These are phyloP conservation scores for honey bee (Apis mellifera) DNA, from an alignment of 1,140 invertebrate species.

Conservation along the genomic window DNA sequence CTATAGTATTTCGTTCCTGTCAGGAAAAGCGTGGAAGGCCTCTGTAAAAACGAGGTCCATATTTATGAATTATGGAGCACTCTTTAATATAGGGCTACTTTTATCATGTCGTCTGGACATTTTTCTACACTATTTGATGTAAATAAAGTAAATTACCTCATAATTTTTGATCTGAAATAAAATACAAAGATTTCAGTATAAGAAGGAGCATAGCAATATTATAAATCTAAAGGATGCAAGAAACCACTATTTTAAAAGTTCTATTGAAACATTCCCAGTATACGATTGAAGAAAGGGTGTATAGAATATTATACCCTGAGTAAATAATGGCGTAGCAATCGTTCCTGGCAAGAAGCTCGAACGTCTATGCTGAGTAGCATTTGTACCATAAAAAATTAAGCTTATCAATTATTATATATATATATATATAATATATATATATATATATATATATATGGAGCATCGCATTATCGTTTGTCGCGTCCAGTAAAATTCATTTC, in stretches of 20 bases:
- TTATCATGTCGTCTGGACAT: not conserved
- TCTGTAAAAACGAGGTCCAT: slow-evolving; percentile 48
- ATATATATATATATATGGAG: slow-evolving; percentile 62
- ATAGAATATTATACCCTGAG: slow-evolving; percentile 61
- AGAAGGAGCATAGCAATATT: slow-evolving; percentile 18
- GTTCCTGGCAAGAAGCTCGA: slow-evolving; percentile 58
- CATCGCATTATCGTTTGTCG: slow-evolving; percentile 39
- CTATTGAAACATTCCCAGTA: slow-evolving; percentile 35
- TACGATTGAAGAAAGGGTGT: slow-evolving; percentile 51
- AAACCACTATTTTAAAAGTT: slow-evolving; percentile 15
- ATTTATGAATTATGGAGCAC: slow-evolving; percentile 48
- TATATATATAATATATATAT: slow-evolving; percentile 61
- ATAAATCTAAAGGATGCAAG: slow-evolving; percentile 28
- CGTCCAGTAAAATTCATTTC: slow-evolving; percentile 25
- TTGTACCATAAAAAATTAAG: slow-evolving; percentile 69
- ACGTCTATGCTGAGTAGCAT: slow-evolving; percentile 60
- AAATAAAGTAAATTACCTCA: slow-evolving; percentile 15
- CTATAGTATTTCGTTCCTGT: slow-evolving; percentile 22
- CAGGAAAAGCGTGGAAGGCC: slow-evolving; percentile 39
- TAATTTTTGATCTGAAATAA: slow-evolving; percentile 30
- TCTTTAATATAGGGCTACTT: slow-evolving; percentile 27
- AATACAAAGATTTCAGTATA: slow-evolving; percentile 11
- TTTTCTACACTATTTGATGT: slow-evolving; percentile 1
- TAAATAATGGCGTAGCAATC: slow-evolving; percentile 57
- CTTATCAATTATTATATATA: slow-evolving; percentile 57